These are phyloP conservation scores for Acanthopagrus latus DNA, from an alignment of 2,797 vertebrate species.

Conservation along the genomic window DNA sequence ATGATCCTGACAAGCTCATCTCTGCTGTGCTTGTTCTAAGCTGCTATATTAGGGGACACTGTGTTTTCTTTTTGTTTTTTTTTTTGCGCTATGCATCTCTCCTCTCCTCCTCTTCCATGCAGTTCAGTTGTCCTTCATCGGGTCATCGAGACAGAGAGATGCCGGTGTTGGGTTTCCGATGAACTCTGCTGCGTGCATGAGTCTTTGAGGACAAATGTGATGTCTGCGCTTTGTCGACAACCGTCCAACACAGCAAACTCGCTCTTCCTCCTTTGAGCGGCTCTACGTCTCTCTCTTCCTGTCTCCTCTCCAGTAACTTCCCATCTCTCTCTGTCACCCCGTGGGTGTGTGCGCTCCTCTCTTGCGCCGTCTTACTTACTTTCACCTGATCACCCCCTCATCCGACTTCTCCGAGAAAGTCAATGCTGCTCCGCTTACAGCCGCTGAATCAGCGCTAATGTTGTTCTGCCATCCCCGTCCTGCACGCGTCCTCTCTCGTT, in stretches of 20 bases:
- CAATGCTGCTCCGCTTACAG: conserved; percentile 73
- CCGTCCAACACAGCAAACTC: conserved; percentile 57
- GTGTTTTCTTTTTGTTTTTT: no score
- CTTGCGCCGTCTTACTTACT: conserved; percentile 58
- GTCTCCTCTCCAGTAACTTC: conserved; percentile 56
- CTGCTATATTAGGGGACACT: conserved; percentile 65
- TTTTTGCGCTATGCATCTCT: conserved; percentile 46
- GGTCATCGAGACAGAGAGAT: conserved; percentile 73
- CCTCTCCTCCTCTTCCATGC: conserved; percentile 73
- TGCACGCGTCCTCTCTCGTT: conserved; percentile 45
- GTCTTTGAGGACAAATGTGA: conserved; percentile 49
- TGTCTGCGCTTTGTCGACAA: conserved; percentile 66
- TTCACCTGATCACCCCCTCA: conserved; percentile 54
- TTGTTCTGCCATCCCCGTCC: conserved; percentile 59
- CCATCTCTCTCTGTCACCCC: conserved; percentile 49
- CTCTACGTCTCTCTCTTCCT: conserved; percentile 58
- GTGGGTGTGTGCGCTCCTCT: conserved; percentile 36
- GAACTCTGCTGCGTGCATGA: conserved; percentile 51
- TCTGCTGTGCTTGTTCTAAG: conserved; percentile 37
- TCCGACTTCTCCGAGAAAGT: conserved; percentile 76
- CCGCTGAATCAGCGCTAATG: conserved; percentile 85
- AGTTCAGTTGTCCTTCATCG: conserved; percentile 80
- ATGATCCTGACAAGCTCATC: conserved; percentile 31
- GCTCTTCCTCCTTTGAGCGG: conserved; percentile 59
- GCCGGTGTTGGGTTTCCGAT: conserved; percentile 80